Base-by-base conservation (phyloP, 2,888 invertebrate species). In the Hydraecia micacea region DNA sequence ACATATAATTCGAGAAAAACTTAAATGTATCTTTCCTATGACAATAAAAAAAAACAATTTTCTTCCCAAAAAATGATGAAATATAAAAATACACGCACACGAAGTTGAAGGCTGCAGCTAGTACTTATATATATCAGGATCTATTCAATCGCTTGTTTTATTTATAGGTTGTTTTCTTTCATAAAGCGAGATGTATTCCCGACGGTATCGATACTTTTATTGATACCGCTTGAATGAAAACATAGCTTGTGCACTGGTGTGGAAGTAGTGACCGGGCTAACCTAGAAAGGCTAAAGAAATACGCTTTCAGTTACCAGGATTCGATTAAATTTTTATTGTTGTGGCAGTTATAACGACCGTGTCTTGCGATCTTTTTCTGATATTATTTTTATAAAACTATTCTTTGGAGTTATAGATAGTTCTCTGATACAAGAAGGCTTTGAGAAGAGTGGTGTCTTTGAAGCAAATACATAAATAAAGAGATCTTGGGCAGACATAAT, bases 201-300 rank as follows among this genome's bases (percentile, higher is more conserved):
- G 9, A 28, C 18, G 32, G 75, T 84, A 81, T 71, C 52, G 75
- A 55, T 73, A 75, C 72, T 80, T 84, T 71, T 75, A 81, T 84
- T 77, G 73, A 63, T 77, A 84, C 11, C 39, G 68, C 42, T 80
- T 73, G 32, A 75, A 75, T 52, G 69, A 75, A 66, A 78, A 85
- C 71, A 73, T 63, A 70, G 58, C 49, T 72, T 69, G 69, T 60
- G 52, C n/a, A 73, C 28, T 73, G 58, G 32, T 21, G 75, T 68
- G 73, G 63, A 85, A 78, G 69, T 75, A 70, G 77, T 77, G 75
- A 32, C 69, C 49, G 62, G 18, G 9, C 1, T 78, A 46, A 75
- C 74, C 68, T 67, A 75, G 74, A 77, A 75, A 67, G 21, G 69
- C 11, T 77, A 36, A 28, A 78, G 55, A 77, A 82, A 82, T 77